These are phyloP conservation scores for Chrosomus eos DNA, from an alignment of 2,797 vertebrate species.

Conservation along the genomic window DNA sequence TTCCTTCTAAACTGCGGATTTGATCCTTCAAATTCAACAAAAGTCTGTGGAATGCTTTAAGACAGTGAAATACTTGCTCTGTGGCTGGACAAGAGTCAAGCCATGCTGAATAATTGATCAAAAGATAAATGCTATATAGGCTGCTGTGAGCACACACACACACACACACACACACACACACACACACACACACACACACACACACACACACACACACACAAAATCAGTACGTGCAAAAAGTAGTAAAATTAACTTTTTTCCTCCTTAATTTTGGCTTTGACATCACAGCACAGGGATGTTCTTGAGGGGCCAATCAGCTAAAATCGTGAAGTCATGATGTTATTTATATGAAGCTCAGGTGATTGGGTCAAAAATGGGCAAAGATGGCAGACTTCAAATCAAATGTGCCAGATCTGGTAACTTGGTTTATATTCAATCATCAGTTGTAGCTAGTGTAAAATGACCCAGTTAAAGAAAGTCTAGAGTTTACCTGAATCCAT, in stretches of 20 bases:
- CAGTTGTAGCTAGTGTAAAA: background rate
- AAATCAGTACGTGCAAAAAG: background rate
- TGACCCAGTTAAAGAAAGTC: background rate
- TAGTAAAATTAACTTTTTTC: background rate
- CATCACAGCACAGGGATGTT: background rate
- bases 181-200: no score
- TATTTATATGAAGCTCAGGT: background rate
- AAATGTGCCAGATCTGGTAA: background rate
- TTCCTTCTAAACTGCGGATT: conserved; percentile 4
- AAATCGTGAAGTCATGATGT: background rate
- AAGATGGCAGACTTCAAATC: background rate
- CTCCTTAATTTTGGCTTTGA: background rate
- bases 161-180: no score
- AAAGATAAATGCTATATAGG: conserved; percentile 16
- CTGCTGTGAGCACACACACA: background rate
- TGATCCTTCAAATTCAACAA: conserved; percentile 3
- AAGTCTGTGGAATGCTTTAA: background rate
- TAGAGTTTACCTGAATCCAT: background rate
- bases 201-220: no score
- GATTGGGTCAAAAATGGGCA: background rate
- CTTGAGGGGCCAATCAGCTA: background rate
- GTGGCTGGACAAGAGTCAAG: background rate
- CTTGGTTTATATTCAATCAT: background rate
- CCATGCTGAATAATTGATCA: conserved; percentile 31
- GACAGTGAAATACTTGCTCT: background rate